Conservation (phyloP, 2,888 invertebrate genomes). For the Thymelicus acteon region DNA sequence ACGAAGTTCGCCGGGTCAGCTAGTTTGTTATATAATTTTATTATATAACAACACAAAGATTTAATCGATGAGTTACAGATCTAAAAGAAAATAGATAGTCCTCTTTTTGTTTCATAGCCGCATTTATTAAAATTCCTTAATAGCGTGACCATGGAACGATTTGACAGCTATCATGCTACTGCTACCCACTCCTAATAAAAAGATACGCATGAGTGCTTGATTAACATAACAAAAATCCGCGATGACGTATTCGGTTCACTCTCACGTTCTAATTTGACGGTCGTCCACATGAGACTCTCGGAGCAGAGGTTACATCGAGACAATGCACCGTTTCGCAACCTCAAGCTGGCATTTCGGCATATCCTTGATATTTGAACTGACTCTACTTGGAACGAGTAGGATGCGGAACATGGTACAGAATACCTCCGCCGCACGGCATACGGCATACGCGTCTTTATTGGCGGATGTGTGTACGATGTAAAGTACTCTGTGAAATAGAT, state of each 20-base stretch:
- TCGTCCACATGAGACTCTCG: constrained; percentile 38
- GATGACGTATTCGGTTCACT: constrained; percentile 46
- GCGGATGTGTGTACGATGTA: not conserved
- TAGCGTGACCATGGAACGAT: too few species aligned
- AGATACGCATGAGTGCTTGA: too few species aligned
- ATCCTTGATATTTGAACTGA: constrained; percentile 82
- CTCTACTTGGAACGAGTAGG: constrained; percentile 70
- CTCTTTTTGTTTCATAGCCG: too few species aligned
- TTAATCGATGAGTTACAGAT: too few species aligned
- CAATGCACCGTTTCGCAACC: constrained; percentile 71
- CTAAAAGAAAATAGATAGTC: too few species aligned
- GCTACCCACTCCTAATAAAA: too few species aligned
- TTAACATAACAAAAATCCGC: too few species aligned
- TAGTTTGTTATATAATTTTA: too few species aligned
- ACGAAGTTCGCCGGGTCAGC: too few species aligned
- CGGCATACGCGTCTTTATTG: constrained; percentile 4
- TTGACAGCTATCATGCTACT: too few species aligned
- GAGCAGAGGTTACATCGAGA: constrained; percentile 60
- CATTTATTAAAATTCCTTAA: too few species aligned
- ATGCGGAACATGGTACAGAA: constrained; percentile 62
- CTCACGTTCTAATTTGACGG: constrained; percentile 45
- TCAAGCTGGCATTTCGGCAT: constrained; percentile 73
- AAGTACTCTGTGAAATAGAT: not conserved
- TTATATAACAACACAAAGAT: too few species aligned
- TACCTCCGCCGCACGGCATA: constrained; percentile 24